Evolutionary conservation across 2,113 vertebrate species (phyloP).

Genomic region (Gallinago jamesoni): DNA sequence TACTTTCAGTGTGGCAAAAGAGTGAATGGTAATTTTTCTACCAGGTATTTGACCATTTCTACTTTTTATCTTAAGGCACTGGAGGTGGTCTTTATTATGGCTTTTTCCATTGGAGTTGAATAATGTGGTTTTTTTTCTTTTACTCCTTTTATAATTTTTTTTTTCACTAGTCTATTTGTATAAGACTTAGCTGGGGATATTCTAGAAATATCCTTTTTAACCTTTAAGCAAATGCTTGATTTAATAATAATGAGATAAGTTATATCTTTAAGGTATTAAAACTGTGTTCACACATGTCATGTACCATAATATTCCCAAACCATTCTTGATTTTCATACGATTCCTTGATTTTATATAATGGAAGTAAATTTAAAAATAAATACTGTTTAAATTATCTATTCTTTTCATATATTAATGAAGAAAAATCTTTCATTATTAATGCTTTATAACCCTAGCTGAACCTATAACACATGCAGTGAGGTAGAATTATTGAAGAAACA

Average conservation of each 20-base stretch:
- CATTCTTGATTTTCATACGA: neutral
- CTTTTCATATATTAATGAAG: neutral
- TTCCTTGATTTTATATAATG: neutral
- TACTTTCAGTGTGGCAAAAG: neutral
- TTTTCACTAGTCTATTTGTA: neutral
- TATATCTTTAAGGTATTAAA: neutral
- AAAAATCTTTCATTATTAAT: neutral
- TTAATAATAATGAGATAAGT: neutral
- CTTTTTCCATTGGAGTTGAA: neutral
- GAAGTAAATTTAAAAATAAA: neutral
- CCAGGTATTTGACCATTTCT: neutral
- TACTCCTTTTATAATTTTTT: neutral
- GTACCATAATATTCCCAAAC: neutral
- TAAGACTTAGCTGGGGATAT: neutral
- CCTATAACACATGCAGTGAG: neutral
- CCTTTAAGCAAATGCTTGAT: neutral
- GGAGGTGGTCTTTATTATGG: neutral
- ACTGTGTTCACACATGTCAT: neutral
- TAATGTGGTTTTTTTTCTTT: neutral
- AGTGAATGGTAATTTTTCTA: neutral
- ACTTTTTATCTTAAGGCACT: neutral
- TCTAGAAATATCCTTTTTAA: neutral
- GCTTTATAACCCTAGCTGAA: neutral
- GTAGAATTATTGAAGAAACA: neutral
- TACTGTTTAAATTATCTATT: neutral